Conservation (phyloP, 2,888 invertebrate species). For the Conchocele bisecta region DNA sequence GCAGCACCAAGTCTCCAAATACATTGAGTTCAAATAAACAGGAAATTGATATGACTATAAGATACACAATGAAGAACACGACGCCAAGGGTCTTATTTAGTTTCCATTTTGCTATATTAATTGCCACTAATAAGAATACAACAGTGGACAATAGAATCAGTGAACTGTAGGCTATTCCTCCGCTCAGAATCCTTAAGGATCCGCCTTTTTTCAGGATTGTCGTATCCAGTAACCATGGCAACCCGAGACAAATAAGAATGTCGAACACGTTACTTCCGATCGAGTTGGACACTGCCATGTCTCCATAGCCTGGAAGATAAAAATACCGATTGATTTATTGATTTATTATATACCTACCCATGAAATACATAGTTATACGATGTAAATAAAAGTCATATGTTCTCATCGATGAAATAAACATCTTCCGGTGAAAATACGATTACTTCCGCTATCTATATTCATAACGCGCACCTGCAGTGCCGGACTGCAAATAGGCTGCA, state of each 20-base stretch:
- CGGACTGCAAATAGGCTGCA: too few species aligned
- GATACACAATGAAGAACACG: slow-evolving; percentile 87
- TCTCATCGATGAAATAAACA: too few species aligned
- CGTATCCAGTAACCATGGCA: slow-evolving; percentile 80
- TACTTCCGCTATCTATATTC: too few species aligned
- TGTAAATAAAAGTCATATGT: too few species aligned
- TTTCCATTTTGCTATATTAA: slow-evolving; percentile 86
- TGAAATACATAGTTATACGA: too few species aligned
- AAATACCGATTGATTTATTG: not conserved
- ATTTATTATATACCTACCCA: too few species aligned
- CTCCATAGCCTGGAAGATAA: slow-evolving; percentile 74
- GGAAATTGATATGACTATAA: slow-evolving; percentile 89
- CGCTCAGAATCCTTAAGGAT: slow-evolving; percentile 90
- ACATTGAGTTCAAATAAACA: slow-evolving; percentile 92
- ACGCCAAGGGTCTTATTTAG: slow-evolving; percentile 88
- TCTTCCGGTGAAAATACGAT: too few species aligned
- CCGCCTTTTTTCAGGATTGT: slow-evolving; percentile 83
- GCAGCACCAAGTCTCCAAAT: slow-evolving; percentile 89
- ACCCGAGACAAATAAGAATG: slow-evolving; percentile 79
- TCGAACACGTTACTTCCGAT: slow-evolving; percentile 82
- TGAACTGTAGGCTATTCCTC: slow-evolving; percentile 92
- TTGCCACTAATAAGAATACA: slow-evolving; percentile 87
- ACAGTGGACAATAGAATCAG: slow-evolving; percentile 91
- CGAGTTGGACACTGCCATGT: slow-evolving; percentile 82
- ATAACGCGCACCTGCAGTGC: too few species aligned